phyloP scores from a whole-genome alignment of 2,113 vertebrate species.

The Melanotaenia duboulayi region DNA sequence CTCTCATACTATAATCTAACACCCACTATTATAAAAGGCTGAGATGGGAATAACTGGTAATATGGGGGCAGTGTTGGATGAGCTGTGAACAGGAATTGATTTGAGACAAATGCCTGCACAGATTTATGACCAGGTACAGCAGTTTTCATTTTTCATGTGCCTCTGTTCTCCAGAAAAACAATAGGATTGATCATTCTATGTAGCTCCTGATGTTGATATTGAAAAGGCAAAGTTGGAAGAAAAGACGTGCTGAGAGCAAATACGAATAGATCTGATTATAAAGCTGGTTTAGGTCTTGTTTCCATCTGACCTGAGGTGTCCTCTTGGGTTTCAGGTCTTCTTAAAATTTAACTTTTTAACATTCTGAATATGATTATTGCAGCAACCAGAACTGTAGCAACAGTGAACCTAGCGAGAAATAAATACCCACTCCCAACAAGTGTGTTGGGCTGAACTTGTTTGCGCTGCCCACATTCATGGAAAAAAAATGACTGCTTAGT shows the following conservation, averaged over 20 bases:
- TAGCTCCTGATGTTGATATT: neutral
- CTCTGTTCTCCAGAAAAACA: neutral
- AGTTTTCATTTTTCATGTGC: conserved; percentile 14
- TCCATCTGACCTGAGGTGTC: neutral
- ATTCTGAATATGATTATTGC: too few relatives aligned
- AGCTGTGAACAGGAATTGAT: conserved; percentile 27
- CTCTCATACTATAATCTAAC: conserved; percentile 37
- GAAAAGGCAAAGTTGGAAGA: neutral
- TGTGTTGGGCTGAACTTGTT: too few relatives aligned
- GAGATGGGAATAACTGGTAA: conserved; percentile 29
- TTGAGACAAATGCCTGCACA: conserved; percentile 40
- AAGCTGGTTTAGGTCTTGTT: neutral
- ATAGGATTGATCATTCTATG: neutral
- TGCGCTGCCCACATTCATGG: too few relatives aligned
- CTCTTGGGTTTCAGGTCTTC: too few relatives aligned
- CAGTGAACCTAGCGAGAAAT: too few relatives aligned
- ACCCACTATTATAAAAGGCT: conserved; percentile 47
- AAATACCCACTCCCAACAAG: too few relatives aligned
- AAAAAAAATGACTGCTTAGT: too few relatives aligned
- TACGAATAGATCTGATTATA: neutral
- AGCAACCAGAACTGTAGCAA: too few relatives aligned
- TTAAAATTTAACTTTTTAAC: too few relatives aligned
- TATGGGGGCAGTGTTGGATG: conserved; percentile 22
- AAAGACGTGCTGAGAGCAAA: neutral
- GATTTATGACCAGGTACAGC: conserved; percentile 29